Evolutionary conservation across 2,113 vertebrate genomes (phyloP), one percentile per base, ranked within the genome.

Genomic region (Hepsetus odoe): DNA sequence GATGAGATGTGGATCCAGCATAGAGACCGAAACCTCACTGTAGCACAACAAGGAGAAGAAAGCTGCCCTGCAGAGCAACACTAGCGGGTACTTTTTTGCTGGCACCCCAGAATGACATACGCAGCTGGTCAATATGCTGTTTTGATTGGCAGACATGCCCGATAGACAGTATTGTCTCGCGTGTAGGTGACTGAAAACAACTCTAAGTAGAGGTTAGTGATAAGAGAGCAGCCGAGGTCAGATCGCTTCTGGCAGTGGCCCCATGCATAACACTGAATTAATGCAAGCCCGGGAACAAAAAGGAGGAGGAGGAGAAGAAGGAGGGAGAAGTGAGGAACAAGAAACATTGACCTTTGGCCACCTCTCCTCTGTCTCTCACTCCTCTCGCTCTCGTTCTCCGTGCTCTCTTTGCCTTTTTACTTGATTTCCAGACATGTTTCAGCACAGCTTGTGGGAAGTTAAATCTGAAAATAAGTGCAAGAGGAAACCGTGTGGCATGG

Each of bases 221-320:
- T 69, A 62, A 70, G 55, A 77, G 16, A 28, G 28, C 32, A 35
- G 42, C 40, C n/a, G 32, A 40, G 44, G 55, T 53, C 40, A 62
- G n/a, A 53, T 38, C 28, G 76, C 76, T 64, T 77, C 7, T 28
- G 68, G 75, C 75, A 77, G 35, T 77, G 65, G 24, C 53, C 40
- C 44, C 32, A 56, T 38, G 14, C 16, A 22, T 2, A 56, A 42
- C 26, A 69, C 75, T 46, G 53, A 69, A 69, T 77, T 18, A 69
- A 58, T 77, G 38, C 51, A 46, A 30, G 26, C 12, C 28, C 32
- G 64, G 66, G 65, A 40, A 56, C 74, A 66, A 35, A 76, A 24
- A 22, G 51, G n/a, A 10, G 49, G 20, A 53, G 46, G 56, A 76
- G 24, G 14, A 18, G 51, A 66, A 51, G 26, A 10, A 58, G 46